Evolutionary conservation across 2,888 invertebrate species (phyloP), one percentile per base, ranked within the genome.

Genomic region (Lepetodrilus schrolli): DNA sequence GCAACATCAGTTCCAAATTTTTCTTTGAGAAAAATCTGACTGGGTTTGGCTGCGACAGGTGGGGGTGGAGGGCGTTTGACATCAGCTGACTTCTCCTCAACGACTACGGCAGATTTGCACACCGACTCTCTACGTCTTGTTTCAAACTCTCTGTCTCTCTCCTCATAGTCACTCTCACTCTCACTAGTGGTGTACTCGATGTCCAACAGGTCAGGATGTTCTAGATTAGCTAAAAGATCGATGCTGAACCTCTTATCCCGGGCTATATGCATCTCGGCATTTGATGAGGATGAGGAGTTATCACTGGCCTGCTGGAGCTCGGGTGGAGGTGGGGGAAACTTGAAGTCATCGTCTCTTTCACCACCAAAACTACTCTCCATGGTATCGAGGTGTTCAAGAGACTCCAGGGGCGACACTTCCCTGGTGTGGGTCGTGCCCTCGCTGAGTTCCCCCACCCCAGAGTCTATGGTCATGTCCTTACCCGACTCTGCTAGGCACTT

Each of bases 181-280:
- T 84, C 84, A 26, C 84, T 84, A 66, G 82, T 83, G 8, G 84
- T 84, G 47, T 82, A 84, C 66, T 79, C 79, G 47, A 77, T 71
- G 36, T 81, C 81, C 21, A 77, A 78, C 10, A 80, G 78, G 30
- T 78, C 77, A 17, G 81, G 75, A 10, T 58, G 72, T 74, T 86
- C 86, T 36, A 87, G 75, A 20, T 80, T 80, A 21, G 81, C 81
- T 21, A 87, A 66, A 4, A 86, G 86, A 72, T 87, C 87, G 5
- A 83, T 66, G 70, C 84, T 87, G 7, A 73, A 70, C 10, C 84
- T 73, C 74, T 84, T 85, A 30, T 78, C 78, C 21, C 69, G 80
- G 8, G 51, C 23, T 2, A 50, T 30, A 21, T 34, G 13, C 26
- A 73, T 77, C 21, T 47, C 71, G 21, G 70, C 75, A 5, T 76